A percentile compares a stretch with the other conserved stretches of the same genome.
These are phyloP conservation scores for Capreolus pygargus DNA, from an alignment of 2,113 vertebrate genomes.

Conservation along the genomic window DNA sequence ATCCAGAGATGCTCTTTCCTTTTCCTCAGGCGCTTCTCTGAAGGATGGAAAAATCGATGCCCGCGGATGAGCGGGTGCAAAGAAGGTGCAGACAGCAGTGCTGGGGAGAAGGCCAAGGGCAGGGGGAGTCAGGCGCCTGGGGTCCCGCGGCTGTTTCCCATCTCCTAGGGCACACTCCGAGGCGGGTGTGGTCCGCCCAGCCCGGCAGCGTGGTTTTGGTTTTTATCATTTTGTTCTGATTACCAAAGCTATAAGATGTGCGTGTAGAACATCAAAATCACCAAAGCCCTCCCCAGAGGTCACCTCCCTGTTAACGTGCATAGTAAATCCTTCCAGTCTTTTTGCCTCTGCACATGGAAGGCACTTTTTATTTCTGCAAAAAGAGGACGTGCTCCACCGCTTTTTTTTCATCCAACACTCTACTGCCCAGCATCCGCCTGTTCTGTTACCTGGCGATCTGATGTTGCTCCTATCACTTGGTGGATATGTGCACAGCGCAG, in stretches of 20 bases:
- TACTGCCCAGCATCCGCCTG: not conserved
- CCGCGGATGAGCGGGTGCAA: conserved; percentile 47
- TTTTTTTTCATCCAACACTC: not conserved
- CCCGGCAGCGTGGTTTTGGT: accelerated
- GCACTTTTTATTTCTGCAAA: not conserved
- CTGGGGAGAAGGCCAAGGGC: not conserved
- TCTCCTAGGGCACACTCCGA: not conserved
- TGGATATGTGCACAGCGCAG: not conserved
- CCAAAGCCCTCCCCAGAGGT: not conserved
- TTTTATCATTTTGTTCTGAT: not conserved
- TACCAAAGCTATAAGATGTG: not conserved
- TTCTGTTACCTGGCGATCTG: accelerated
- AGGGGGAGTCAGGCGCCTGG: not conserved
- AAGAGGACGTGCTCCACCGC: not conserved
- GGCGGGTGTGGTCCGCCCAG: not conserved
- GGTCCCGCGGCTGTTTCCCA: not conserved
- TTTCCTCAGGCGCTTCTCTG: conserved; percentile 83
- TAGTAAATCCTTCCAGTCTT: not conserved
- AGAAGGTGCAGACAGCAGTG: not conserved
- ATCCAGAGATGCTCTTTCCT: conserved; percentile 83
- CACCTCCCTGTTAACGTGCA: not conserved
- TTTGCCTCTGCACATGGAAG: not conserved
- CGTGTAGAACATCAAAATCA: not conserved
- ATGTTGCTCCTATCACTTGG: too few relatives aligned
- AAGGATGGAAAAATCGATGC: conserved; percentile 86